These are phyloP conservation scores for Anoplophora glabripennis DNA, from an alignment of 1,140 invertebrate species.

Conservation along the genomic window DNA sequence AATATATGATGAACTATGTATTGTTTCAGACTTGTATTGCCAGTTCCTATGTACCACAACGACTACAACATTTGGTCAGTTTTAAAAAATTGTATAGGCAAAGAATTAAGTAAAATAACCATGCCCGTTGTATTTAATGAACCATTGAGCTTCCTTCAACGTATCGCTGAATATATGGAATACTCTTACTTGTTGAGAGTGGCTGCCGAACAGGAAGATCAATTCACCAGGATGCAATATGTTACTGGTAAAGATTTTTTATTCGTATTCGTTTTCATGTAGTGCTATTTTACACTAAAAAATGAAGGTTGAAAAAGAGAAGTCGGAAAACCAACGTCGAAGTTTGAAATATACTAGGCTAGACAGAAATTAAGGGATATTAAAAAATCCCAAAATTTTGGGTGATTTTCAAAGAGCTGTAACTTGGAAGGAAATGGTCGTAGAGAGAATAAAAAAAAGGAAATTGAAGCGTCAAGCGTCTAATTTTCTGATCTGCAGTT, in stretches of 20 bases:
- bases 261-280: no score
- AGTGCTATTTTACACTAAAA: no score
- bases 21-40: conserved; percentile 55
- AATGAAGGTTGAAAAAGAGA: no score
- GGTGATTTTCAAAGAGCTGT: no score
- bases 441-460: no score
- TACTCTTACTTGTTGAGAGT: conserved; percentile 82
- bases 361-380: no score
- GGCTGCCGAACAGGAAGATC: conserved; percentile 72
- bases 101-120: conserved; percentile 94
- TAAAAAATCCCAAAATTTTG: no score
- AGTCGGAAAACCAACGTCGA: no score
- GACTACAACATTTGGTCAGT: conserved; percentile 95
- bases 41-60: conserved; percentile 80
- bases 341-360: no score
- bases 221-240: conserved; percentile 73
- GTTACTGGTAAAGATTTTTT: conserved; percentile 53
- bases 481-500: no score
- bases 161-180: conserved; percentile 93
- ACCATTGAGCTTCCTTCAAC: conserved; percentile 91
- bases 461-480: no score
- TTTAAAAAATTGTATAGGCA: conserved; percentile 90
- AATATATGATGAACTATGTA: background rate
- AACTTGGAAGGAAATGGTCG: no score
- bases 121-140: conserved; percentile 98